Evolutionary conservation across 2,888 invertebrate genomes (phyloP).

Genomic region (Macrosiphum euphorbiae): DNA sequence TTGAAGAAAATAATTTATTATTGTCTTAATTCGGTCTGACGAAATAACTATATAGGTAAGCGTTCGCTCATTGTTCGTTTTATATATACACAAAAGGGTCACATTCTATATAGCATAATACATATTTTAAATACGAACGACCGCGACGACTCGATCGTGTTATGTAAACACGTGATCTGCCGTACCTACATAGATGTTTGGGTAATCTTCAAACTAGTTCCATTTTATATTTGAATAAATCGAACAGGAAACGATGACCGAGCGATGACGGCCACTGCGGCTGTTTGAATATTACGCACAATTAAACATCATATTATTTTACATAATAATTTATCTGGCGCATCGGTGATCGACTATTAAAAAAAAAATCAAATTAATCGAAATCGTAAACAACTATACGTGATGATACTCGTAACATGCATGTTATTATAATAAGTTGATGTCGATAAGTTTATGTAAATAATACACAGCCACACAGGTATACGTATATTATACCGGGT

Average conservation of each 20-base stretch:
- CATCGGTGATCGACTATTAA: neutral
- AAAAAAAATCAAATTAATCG: neutral
- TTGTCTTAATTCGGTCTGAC: conserved; percentile 30
- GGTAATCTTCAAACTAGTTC: conserved; percentile 47
- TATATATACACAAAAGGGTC: neutral
- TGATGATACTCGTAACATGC: neutral
- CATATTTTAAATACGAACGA: neutral
- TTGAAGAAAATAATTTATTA: conserved; percentile 19
- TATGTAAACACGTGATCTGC: conserved; percentile 32
- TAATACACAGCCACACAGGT: neutral
- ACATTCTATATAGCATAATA: neutral
- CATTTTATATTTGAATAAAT: conserved; percentile 1
- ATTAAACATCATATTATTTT: neutral
- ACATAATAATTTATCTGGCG: neutral
- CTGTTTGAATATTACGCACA: neutral
- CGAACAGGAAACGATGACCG: conserved; percentile 32
- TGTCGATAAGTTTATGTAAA: neutral
- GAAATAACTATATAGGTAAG: neutral
- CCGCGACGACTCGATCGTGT: neutral
- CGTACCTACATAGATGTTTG: neutral
- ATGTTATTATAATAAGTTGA: neutral
- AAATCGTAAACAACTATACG: neutral
- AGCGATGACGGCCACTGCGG: neutral
- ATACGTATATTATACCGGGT: neutral
- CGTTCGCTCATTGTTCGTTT: conserved; percentile 26